Evolutionary conservation across 1,140 invertebrate genomes (phyloP).

Genomic region (Apis mellifera): DNA sequence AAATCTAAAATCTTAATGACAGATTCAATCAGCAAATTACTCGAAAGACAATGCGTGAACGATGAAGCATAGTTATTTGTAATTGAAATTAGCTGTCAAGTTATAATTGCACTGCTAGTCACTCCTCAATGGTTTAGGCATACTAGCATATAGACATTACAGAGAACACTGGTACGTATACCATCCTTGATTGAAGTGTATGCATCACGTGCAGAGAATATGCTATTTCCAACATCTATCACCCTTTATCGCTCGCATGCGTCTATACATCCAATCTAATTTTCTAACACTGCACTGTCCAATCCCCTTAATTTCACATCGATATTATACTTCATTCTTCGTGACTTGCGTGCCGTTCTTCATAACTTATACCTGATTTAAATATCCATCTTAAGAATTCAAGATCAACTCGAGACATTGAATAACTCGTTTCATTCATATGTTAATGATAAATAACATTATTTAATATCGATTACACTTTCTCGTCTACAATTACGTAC

Average conservation of each 20-base stretch:
- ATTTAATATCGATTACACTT: background rate
- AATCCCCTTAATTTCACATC: background rate
- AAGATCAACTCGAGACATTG: background rate
- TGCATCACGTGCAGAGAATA: background rate
- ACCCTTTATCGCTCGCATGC: background rate
- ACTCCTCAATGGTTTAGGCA: constrained; percentile 26
- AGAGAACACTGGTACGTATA: background rate
- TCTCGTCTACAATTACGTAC: background rate
- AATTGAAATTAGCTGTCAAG: constrained; percentile 19
- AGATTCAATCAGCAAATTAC: background rate
- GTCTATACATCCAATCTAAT: background rate
- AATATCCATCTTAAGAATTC: background rate
- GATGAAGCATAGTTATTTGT: background rate
- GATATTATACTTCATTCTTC: background rate
- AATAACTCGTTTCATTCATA: background rate
- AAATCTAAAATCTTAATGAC: background rate
- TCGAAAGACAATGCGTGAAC: background rate
- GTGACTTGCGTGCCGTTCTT: background rate
- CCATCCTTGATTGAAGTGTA: background rate
- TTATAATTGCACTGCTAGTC: constrained; percentile 5
- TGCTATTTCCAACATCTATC: constrained; percentile 7
- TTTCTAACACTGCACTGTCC: background rate
- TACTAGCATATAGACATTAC: constrained; percentile 4
- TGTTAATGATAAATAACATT: background rate
- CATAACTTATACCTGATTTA: too few species aligned